Conservation (phyloP, 2,888 invertebrate species). For the Acrocyrtus sp. region DNA sequence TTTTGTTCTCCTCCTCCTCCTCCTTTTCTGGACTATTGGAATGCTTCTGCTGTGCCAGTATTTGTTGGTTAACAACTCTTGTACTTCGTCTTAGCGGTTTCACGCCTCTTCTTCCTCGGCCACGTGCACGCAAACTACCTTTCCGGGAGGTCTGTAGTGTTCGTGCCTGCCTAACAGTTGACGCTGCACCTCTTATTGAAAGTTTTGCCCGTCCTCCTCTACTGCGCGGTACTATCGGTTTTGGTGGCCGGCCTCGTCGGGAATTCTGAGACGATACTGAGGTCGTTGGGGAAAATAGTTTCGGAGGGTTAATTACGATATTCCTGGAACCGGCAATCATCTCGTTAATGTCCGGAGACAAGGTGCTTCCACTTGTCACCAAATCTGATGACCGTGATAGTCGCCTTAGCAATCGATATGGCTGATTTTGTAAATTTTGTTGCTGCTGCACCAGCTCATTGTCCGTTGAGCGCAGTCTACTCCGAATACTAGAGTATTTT, state of each 20-base stretch:
- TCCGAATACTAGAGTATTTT: conserved; percentile 14
- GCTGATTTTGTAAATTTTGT: background rate
- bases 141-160: background rate
- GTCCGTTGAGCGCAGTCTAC: conserved; percentile 32
- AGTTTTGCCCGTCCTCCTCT: conserved; percentile 2
- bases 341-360: too few relatives aligned
- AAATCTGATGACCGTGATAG: conserved; percentile 21
- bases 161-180: conserved; percentile 1
- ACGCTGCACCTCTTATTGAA: background rate
- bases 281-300: too few relatives aligned
- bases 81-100: conserved; percentile 20
- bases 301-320: too few relatives aligned
- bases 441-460: conserved; percentile 3
- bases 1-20: background rate
- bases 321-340: too few relatives aligned
- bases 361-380: too few relatives aligned
- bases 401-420: conserved; percentile 15
- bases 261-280: too few relatives aligned
- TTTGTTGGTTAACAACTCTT: conserved; percentile 17
- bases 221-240: background rate
- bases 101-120: background rate
- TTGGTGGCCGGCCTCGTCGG: conserved; percentile 22
- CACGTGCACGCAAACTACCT: conserved; percentile 12
- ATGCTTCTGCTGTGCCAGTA: conserved; percentile 1
- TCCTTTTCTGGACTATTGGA: conserved; percentile 29